phyloP scores from a whole-genome alignment of 2,113 vertebrate genomes.

The Sylvilagus bachmani region DNA sequence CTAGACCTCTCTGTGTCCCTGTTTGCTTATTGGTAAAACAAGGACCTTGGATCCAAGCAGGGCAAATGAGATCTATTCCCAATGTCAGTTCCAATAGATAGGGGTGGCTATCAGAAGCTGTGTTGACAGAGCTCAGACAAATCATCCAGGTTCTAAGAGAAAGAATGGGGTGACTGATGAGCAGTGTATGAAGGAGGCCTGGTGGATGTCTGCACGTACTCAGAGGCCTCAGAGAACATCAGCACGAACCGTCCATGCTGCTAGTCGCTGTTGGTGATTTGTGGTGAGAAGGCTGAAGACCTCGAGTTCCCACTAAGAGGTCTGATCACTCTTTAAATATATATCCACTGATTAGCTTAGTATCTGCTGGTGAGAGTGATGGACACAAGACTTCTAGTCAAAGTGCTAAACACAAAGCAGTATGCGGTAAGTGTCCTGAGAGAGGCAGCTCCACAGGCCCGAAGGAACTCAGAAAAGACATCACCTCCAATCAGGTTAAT shows the following conservation, averaged over 20 bases:
- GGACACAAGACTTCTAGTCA: neutral
- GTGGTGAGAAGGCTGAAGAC: neutral
- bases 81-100: neutral
- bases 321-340: neutral
- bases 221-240: slow-evolving; percentile 17
- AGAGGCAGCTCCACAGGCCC: neutral
- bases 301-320: neutral
- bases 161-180: neutral
- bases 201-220: neutral
- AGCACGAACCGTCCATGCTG: neutral
- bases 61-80: neutral
- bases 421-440: neutral
- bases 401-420: slow-evolving; percentile 5
- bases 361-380: neutral
- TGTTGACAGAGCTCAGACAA: neutral
- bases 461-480: neutral
- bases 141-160: neutral
- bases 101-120: neutral
- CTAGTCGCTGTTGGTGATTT: neutral
- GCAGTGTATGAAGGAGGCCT: neutral
- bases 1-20: neutral
- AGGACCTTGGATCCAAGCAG: neutral
- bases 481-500: neutral
- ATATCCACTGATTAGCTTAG: neutral
- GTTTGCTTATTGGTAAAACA: slow-evolving; percentile 4